phyloP scores from a whole-genome alignment of 2,888 invertebrate genomes.

The Halictus quadricinctus region DNA sequence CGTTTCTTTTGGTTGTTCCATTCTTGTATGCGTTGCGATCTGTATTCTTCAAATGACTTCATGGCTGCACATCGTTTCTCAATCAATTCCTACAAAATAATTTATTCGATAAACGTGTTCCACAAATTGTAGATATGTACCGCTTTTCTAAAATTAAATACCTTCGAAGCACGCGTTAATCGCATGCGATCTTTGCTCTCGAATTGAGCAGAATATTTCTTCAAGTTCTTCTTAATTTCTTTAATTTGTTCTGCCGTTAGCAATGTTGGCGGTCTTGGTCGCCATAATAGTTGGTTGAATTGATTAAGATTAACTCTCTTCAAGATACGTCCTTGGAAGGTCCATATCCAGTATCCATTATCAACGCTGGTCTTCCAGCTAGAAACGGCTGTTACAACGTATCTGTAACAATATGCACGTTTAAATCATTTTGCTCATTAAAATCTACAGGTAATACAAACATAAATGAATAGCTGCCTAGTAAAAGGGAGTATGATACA shows the following conservation, averaged over 20 bases:
- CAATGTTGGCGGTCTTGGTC: conserved; percentile 95
- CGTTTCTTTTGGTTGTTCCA: conserved; percentile 91
- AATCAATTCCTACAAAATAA: conserved; percentile 88
- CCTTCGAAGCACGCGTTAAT: conserved; percentile 95
- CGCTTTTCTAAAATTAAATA: conserved; percentile 68
- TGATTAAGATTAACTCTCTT: conserved; percentile 94
- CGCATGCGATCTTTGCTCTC: conserved; percentile 98
- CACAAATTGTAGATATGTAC: conserved; percentile 7
- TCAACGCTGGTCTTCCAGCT: conserved; percentile 98
- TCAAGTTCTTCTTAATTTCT: conserved; percentile 98
- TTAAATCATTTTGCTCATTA: neutral
- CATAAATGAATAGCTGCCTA: neutral
- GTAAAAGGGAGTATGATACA: no score
- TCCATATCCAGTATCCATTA: conserved; percentile 97
- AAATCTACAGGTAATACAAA: neutral
- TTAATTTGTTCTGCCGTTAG: conserved; percentile 93
- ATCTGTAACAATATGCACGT: conserved; percentile 80
- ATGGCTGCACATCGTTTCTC: conserved; percentile 95
- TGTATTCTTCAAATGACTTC: conserved; percentile 93
- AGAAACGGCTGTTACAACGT: conserved; percentile 97
- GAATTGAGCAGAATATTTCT: conserved; percentile 97
- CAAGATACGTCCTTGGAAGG: conserved; percentile 94
- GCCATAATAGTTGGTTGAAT: conserved; percentile 97
- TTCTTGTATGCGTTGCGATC: conserved; percentile 89
- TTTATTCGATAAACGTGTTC: neutral